A percentile compares a stretch with the other conserved stretches of the same genome.
These are phyloP conservation scores for Chalcosyrphus nemorum DNA, from an alignment of 2,888 invertebrate species.

Conservation along the genomic window DNA sequence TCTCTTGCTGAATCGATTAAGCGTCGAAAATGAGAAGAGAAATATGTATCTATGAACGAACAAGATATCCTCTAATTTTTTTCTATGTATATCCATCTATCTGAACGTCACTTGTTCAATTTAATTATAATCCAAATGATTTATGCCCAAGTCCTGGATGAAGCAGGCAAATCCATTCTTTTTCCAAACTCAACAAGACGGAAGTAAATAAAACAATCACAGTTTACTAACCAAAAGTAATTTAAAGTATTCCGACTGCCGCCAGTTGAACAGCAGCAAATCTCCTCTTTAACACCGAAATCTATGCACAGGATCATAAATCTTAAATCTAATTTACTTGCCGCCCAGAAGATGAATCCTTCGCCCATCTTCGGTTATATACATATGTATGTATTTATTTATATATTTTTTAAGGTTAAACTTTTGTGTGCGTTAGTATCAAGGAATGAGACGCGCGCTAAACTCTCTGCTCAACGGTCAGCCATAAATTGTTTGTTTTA, in stretches of 20 bases:
- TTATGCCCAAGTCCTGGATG: neutral
- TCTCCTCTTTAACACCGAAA: conserved; percentile 55
- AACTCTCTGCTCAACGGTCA: conserved; percentile 27
- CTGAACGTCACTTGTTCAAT: neutral
- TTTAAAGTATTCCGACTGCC: conserved; percentile 49
- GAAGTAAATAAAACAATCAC: conserved; percentile 58
- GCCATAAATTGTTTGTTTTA: conserved; percentile 52
- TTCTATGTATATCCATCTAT: conserved; percentile 15
- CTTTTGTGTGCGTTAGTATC: conserved; percentile 11
- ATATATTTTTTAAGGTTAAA: conserved; percentile 1
- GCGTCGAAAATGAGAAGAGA: neutral
- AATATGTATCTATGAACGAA: no score
- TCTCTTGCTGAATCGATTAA: neutral
- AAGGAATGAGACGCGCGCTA: conserved; percentile 1
- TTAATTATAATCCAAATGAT: conserved; percentile 50
- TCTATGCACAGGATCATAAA: conserved; percentile 55
- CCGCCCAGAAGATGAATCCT: conserved; percentile 41
- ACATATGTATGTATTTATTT: no score
- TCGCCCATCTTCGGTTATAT: conserved; percentile 19
- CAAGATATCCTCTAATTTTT: neutral
- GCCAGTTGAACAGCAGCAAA: conserved; percentile 18
- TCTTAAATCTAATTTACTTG: conserved; percentile 60
- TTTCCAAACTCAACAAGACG: conserved; percentile 11
- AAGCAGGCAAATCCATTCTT: conserved; percentile 6
- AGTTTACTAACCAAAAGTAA: conserved; percentile 48